Percentiles rank a stretch among this genome's conserved stretches.
These are phyloP conservation scores for Yponomeuta evonymella DNA, from an alignment of 2,888 invertebrate species.

Conservation along the genomic window DNA sequence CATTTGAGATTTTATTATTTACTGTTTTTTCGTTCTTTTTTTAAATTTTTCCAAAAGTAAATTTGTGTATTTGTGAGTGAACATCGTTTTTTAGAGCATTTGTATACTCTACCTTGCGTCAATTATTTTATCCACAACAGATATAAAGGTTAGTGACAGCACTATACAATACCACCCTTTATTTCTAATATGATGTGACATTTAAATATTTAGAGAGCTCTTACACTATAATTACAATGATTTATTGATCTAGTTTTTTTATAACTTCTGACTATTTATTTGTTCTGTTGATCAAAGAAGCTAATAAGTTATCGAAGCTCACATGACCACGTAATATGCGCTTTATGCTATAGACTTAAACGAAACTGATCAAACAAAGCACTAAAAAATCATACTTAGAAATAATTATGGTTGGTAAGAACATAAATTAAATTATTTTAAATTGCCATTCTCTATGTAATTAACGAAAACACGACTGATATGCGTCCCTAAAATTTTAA, in stretches of 20 bases:
- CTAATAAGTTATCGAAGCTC: not conserved
- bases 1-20: no score
- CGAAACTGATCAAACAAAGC: no score
- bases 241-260: slow-evolving; percentile 39
- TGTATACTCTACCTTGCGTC: not conserved
- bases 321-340: no score
- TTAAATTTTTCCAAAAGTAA: no score
- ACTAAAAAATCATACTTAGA: not conserved
- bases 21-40: no score
- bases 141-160: slow-evolving; percentile 6
- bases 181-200: slow-evolving; percentile 34
- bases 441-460: not conserved
- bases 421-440: not conserved
- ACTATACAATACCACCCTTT: slow-evolving; percentile 5
- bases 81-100: no score
- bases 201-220: slow-evolving; percentile 57
- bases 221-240: slow-evolving; percentile 48
- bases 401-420: not conserved
- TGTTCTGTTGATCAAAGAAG: slow-evolving; percentile 19
- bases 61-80: no score
- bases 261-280: slow-evolving; percentile 16
- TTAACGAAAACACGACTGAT: slow-evolving; percentile 5
- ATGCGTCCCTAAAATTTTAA: slow-evolving; percentile 26
- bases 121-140: slow-evolving; percentile 9
- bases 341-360: no score